Percentiles rank a stretch among this genome's conserved stretches.
These are phyloP conservation scores for Seira sanloemensis DNA, from an alignment of 2,888 invertebrate species.

Conservation along the genomic window DNA sequence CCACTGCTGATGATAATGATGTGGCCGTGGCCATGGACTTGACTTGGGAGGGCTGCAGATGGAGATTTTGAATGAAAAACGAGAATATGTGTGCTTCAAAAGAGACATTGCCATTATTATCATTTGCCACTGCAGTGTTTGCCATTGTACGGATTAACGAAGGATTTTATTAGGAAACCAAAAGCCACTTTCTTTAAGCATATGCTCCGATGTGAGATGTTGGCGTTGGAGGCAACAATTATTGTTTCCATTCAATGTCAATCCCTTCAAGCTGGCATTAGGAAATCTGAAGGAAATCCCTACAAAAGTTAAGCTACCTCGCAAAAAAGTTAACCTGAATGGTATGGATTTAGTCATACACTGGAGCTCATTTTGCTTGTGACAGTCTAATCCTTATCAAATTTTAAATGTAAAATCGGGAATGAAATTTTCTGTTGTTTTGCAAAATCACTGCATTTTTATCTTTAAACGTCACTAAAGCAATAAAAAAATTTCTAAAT, in stretches of 20 bases:
- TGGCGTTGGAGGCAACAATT: neutral
- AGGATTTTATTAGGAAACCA: slow-evolving; percentile 30
- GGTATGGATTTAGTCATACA: no score
- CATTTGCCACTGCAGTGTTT: neutral
- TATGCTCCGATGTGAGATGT: neutral
- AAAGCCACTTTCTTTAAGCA: slow-evolving; percentile 21
- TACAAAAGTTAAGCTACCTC: no score
- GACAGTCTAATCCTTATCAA: no score
- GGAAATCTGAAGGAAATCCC: no score
- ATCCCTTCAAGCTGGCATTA: no score
- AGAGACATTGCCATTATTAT: neutral
- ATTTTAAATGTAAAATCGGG: no score
- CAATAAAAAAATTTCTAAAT: no score
- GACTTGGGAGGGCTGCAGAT: neutral
- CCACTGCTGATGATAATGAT: slow-evolving; percentile 28
- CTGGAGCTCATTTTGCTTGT: no score
- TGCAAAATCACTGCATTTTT: no score
- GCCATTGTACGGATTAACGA: slow-evolving; percentile 14
- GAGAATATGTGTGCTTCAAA: neutral
- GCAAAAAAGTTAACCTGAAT: no score
- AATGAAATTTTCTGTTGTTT: no score
- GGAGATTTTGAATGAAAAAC: neutral
- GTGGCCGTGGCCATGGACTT: slow-evolving; percentile 42
- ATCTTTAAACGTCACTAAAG: no score
- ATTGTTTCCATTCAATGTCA: slow-evolving; percentile 36